Evolutionary conservation across 2,888 invertebrate species (phyloP).

Genomic region (Rhimphoctona megacephalus): DNA sequence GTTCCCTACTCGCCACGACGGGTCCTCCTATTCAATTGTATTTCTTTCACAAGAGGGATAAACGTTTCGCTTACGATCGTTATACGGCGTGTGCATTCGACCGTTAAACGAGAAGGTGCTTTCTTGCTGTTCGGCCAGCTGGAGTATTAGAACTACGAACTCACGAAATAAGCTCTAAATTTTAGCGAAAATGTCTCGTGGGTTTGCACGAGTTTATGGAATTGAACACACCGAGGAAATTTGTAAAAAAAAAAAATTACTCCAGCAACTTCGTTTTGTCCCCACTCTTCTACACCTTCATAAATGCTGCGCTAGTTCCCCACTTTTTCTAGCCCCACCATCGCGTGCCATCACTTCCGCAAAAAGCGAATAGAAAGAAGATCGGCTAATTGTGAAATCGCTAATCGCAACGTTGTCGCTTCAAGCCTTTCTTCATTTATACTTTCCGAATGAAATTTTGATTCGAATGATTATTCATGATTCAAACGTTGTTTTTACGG

Average conservation of each 20-base stretch:
- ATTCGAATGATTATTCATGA: background rate
- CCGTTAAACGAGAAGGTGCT: slow-evolving; percentile 12
- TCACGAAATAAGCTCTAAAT: background rate
- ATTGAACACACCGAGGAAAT: background rate
- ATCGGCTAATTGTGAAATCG: slow-evolving; percentile 12
- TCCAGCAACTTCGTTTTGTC: background rate
- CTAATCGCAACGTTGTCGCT: slow-evolving; percentile 1
- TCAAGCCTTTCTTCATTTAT: background rate
- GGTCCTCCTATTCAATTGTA: slow-evolving; percentile 9
- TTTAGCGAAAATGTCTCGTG: background rate
- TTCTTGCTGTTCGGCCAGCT: slow-evolving; percentile 14
- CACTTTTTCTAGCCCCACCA: background rate
- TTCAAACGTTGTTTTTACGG: background rate
- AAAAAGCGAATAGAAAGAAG: slow-evolving; percentile 2
- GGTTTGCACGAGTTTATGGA: background rate
- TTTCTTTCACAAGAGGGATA: background rate
- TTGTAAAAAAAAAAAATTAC: background rate
- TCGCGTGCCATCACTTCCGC: background rate
- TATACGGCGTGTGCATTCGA: background rate
- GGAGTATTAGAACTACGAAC: background rate
- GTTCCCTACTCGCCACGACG: slow-evolving; percentile 20
- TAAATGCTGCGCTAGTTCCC: background rate
- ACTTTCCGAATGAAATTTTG: background rate
- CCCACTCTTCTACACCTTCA: background rate
- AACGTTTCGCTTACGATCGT: background rate